Evolutionary conservation across 2,888 invertebrate genomes (phyloP).

Genomic region (Pelosia muscerda): DNA sequence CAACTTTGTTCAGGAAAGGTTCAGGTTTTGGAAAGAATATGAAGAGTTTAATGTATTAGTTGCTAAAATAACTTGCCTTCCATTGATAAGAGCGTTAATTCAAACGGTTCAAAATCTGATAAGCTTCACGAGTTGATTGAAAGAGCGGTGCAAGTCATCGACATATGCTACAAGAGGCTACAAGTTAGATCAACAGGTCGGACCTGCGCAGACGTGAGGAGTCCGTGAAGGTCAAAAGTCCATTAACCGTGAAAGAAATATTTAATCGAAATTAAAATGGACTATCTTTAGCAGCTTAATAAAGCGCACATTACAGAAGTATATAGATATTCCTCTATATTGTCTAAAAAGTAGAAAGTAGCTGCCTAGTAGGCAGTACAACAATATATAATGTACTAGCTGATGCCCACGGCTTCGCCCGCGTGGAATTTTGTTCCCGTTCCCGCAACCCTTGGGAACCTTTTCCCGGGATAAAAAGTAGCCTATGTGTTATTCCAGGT

Average conservation of each 20-base stretch:
- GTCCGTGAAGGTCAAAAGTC: not conserved
- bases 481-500: too few species aligned
- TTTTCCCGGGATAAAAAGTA: too few species aligned
- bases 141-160: not conserved
- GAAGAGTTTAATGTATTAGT: not conserved
- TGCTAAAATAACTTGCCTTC: not conserved
- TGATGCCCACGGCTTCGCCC: too few species aligned
- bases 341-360: too few species aligned
- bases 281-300: not conserved
- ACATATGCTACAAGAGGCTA: not conserved
- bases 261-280: not conserved
- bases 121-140: not conserved
- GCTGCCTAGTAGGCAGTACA: too few species aligned
- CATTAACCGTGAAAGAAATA: not conserved
- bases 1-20: not conserved
- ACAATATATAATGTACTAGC: too few species aligned
- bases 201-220: slow-evolving; percentile 1
- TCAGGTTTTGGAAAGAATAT: too few species aligned
- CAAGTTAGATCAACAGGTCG: not conserved
- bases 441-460: too few species aligned
- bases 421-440: too few species aligned
- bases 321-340: not conserved
- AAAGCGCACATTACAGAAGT: not conserved
- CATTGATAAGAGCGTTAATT: not conserved
- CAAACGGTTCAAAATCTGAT: not conserved